Conservation (phyloP, 2,888 invertebrate genomes). For the Prenolepis imparis region DNA sequence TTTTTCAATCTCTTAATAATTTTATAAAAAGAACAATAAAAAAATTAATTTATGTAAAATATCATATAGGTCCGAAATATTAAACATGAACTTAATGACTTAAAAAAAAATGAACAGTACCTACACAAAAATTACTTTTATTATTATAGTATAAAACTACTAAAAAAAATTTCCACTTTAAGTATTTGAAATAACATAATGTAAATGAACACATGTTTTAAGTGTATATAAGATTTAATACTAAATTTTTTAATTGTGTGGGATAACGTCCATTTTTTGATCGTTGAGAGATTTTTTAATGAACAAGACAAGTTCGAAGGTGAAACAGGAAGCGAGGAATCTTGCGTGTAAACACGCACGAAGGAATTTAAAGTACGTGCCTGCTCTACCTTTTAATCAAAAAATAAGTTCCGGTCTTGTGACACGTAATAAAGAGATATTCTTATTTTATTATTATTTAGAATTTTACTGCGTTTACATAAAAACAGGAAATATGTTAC, state of each 20-base stretch:
- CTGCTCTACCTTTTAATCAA: background rate
- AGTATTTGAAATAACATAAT: background rate
- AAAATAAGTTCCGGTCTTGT: background rate
- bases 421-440: background rate
- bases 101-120: background rate
- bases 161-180: background rate
- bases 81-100: background rate
- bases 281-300: background rate
- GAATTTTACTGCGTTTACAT: background rate
- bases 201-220: background rate
- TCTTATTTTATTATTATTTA: conserved; percentile 3
- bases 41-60: background rate
- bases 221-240: background rate
- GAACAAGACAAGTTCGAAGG: background rate
- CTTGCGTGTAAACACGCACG: conserved; percentile 15
- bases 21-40: background rate
- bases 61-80: background rate
- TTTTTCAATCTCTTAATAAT: background rate
- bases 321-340: conserved; percentile 33
- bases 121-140: background rate
- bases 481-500: conserved; percentile 34
- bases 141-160: background rate
- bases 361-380: conserved; percentile 32
- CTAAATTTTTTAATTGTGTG: background rate
- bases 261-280: background rate